phyloP scores from a whole-genome alignment of 2,888 invertebrate genomes.

The Nomada fabriciana region DNA sequence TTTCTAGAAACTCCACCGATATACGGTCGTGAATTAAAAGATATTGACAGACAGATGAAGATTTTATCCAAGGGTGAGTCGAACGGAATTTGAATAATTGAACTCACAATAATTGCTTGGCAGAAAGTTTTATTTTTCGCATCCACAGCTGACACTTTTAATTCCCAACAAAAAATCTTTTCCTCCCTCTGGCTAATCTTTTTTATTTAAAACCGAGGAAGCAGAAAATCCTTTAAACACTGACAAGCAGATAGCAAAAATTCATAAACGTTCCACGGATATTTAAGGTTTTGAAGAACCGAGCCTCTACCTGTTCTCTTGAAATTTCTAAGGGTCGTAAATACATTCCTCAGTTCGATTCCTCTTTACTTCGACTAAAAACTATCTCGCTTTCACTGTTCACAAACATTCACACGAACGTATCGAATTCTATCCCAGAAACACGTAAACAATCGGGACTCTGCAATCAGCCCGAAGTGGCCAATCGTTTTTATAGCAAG shows the following conservation, averaged over 20 bases:
- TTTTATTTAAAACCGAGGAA: too few relatives aligned
- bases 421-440: not conserved
- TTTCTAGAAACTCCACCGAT: slow-evolving; percentile 32
- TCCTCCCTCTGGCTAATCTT: too few relatives aligned
- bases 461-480: slow-evolving; percentile 40
- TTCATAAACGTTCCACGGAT: too few relatives aligned
- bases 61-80: slow-evolving; percentile 59
- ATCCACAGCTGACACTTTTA: too few relatives aligned
- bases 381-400: not conserved
- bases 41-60: slow-evolving; percentile 46
- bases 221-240: too few relatives aligned
- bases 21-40: slow-evolving; percentile 40
- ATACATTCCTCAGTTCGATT: not conserved
- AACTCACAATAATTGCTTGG: too few relatives aligned
- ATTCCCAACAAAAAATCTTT: too few relatives aligned
- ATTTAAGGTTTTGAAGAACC: not conserved
- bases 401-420: slow-evolving; percentile 1
- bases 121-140: too few relatives aligned
- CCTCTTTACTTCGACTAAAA: not conserved
- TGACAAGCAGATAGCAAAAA: too few relatives aligned
- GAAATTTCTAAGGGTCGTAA: not conserved
- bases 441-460: slow-evolving; percentile 25
- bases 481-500: slow-evolving; percentile 31
- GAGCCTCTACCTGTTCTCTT: not conserved
- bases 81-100: not conserved